Evolutionary conservation across 2,797 vertebrate species (phyloP), one percentile per base, ranked within the genome.

Genomic region (Sebastes diaconus): DNA sequence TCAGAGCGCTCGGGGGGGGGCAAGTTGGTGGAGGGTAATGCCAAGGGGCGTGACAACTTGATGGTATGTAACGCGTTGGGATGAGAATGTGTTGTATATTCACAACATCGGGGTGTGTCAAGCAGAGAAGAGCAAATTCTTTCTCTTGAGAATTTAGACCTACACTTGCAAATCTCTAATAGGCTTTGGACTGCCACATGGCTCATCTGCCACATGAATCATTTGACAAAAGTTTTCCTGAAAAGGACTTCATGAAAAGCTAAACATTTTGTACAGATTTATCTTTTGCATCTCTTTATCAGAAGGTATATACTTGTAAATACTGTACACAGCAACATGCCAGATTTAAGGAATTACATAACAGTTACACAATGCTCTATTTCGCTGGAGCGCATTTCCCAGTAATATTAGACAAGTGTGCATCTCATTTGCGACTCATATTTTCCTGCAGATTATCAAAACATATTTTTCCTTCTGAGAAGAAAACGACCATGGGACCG

Each of bases 401-500:
- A 54, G 29, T 58, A 32, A 57, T 30, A 46, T 46, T 22, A 24
- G 30, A 46, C 39, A 64, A 46, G 30, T 25, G 55, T 63, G 34
- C 10, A 69, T 68, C 3, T 57, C 25, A 13, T 79, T 11, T 58
- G 30, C 14, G 24, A 27, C 39, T 66, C 52, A 22, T 52, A 16
- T 82, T 77, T 73, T 69, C 73, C 55, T 75, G 8, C 30, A 29
- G 16, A 64, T 71, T 42, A 27, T 59, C 55, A 22, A 25, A 34
- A 79, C 42, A 39, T 34, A 46, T 74, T 70, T 85, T 85, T 73
- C 29, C 71, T 57, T 39, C 25, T 34, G 5, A 65, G 22, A 55
- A 80, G 55, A 29, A 59, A 65, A 34, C 1, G 0, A 69, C 73
- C n/a, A 57, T 30, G 36, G 20, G 39, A 60, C 60, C 8, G 1